Conservation (phyloP, 2,113 vertebrate species). For the Naja naja region DNA sequence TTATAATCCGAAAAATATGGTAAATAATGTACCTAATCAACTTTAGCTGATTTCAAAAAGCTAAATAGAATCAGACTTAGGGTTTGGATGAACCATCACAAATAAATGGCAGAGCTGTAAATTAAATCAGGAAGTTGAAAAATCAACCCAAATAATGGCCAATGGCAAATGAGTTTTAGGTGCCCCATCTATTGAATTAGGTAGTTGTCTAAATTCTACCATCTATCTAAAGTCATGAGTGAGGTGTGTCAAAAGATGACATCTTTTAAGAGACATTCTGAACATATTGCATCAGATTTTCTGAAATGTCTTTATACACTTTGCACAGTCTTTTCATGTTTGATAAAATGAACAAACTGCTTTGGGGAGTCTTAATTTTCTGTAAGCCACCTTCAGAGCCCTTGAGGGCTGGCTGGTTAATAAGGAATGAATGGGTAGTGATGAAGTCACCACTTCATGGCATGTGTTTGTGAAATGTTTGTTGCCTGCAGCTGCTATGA, state of each 20-base stretch:
- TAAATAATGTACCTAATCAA: background rate
- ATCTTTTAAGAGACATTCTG: background rate
- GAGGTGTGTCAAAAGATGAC: background rate
- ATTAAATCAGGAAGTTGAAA: background rate
- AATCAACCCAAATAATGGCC: background rate
- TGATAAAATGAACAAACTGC: background rate
- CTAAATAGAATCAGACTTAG: background rate
- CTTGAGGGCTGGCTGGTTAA: background rate
- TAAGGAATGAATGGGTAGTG: background rate
- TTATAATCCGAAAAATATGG: too few relatives aligned
- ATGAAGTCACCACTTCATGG: background rate
- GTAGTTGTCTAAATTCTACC: background rate
- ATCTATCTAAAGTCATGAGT: background rate
- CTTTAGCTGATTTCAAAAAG: background rate
- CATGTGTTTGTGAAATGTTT: conserved; percentile 4
- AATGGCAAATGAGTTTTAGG: background rate
- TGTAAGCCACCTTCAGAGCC: background rate
- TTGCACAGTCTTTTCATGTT: background rate
- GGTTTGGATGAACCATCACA: background rate
- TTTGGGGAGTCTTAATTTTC: conserved; percentile 15
- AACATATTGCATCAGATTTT: background rate
- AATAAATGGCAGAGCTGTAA: background rate
- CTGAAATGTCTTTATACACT: background rate
- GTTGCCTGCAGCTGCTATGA: background rate
- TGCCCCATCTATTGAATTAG: background rate